Conservation (phyloP, 1,140 invertebrate species). For the Protaetia brevitarsis region DNA sequence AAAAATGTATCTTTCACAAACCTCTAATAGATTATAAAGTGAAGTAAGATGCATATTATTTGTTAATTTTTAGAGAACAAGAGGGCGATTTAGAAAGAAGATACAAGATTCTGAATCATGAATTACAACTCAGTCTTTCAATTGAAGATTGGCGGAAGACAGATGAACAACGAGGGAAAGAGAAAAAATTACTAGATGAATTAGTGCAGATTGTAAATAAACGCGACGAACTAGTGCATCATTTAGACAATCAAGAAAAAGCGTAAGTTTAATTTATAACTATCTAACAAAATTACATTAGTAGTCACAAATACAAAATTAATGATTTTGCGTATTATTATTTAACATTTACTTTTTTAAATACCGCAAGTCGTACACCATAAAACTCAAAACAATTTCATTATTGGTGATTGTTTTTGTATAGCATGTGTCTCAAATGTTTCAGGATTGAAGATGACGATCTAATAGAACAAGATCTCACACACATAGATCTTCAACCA, state of each 20-base stretch:
- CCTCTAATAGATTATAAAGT: too few relatives aligned
- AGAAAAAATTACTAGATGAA: conserved; percentile 82
- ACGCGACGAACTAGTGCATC: conserved; percentile 90
- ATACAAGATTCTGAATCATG: conserved; percentile 83
- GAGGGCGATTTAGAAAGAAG: conserved; percentile 88
- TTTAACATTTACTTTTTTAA: not conserved
- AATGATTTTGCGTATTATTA: not conserved
- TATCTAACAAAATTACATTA: not conserved
- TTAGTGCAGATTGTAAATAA: conserved; percentile 93
- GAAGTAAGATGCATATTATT: conserved; percentile 1
- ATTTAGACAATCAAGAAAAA: conserved; percentile 91
- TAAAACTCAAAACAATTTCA: not conserved
- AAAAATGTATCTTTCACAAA: too few relatives aligned
- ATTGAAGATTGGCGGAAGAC: conserved; percentile 95
- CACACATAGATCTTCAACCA: conserved; percentile 74
- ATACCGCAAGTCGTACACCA: not conserved
- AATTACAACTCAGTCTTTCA: conserved; percentile 80
- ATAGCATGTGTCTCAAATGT: conserved; percentile 26
- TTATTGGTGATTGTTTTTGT: not conserved
- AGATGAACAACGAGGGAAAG: conserved; percentile 80
- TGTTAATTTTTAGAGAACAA: conserved; percentile 71
- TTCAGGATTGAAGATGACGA: conserved; percentile 92
- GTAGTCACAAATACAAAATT: not conserved
- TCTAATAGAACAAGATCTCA: conserved; percentile 82
- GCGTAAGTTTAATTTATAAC: conserved; percentile 66